Percentiles rank a stretch among this genome's conserved stretches.
Conservation (phyloP, 2,113 vertebrate genomes). For the Symphodus melops region DNA sequence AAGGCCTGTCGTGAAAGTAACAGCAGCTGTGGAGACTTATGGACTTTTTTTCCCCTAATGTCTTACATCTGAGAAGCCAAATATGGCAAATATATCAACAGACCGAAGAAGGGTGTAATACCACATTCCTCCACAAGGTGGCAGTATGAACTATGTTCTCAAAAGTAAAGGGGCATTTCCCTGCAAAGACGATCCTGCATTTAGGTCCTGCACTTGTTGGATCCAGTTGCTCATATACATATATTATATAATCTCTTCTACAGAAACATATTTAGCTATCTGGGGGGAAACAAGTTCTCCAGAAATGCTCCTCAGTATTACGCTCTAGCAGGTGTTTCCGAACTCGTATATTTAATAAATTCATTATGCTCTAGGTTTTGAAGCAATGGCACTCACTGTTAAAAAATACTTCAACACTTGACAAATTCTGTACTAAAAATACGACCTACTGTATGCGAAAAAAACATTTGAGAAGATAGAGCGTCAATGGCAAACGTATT, state of each 20-base stretch:
- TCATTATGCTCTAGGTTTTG: too few species aligned
- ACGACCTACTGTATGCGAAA: too few species aligned
- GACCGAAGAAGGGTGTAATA: neutral
- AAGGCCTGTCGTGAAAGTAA: neutral
- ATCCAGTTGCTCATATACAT: neutral
- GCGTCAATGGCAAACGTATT: too few species aligned
- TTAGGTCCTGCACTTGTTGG: neutral
- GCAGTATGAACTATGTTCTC: constrained; percentile 9
- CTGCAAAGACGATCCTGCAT: too few species aligned
- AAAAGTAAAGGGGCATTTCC: neutral
- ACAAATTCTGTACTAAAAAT: too few species aligned
- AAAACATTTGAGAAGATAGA: too few species aligned
- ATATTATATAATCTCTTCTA: neutral
- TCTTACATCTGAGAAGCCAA: constrained; percentile 8
- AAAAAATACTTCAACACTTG: too few species aligned
- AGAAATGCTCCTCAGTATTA: too few species aligned
- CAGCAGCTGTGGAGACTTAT: neutral
- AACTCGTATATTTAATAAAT: too few species aligned
- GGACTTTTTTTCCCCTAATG: neutral
- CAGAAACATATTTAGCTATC: neutral
- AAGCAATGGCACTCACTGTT: too few species aligned
- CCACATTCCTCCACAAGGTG: constrained; percentile 37
- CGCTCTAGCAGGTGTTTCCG: too few species aligned
- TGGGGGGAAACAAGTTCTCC: too few species aligned
- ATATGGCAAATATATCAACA: neutral